Percentiles rank a stretch among this genome's conserved stretches.
Conservation (phyloP, 2,797 vertebrate species). For the Clarias pachynema region DNA sequence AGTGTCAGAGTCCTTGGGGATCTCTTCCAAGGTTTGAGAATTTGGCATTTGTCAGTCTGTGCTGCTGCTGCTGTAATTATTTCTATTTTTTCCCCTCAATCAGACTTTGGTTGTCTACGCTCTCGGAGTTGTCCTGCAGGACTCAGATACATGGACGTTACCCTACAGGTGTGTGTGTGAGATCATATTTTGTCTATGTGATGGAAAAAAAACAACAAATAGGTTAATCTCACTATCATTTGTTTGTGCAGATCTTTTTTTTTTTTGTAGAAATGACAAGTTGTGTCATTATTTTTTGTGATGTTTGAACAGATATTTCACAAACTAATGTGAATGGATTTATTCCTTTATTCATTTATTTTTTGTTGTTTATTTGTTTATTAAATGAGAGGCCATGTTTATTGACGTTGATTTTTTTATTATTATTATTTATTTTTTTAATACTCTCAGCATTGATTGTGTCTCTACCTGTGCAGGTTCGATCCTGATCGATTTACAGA, state of each 20-base stretch:
- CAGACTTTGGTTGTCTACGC: conserved; percentile 92
- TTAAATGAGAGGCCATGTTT: neutral
- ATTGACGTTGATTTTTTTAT: neutral
- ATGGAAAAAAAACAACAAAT: neutral
- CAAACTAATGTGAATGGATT: neutral
- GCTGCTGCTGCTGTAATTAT: neutral
- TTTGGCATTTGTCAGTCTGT: neutral
- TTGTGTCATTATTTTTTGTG: neutral
- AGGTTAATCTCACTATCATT: neutral
- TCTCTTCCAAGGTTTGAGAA: neutral
- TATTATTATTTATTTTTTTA: neutral
- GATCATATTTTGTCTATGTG: neutral
- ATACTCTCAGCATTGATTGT: conserved; percentile 21
- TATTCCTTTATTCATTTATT: neutral
- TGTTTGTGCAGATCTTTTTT: neutral
- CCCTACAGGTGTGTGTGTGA: conserved; percentile 81
- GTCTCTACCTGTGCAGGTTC: conserved; percentile 75
- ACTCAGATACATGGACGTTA: conserved; percentile 84
- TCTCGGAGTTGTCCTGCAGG: conserved; percentile 91
- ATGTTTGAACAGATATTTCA: neutral
- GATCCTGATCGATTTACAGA: conserved; percentile 89
- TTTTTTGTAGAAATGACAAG: neutral
- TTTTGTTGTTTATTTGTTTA: too few relatives aligned
- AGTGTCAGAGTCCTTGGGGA: neutral
- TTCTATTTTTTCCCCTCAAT: neutral